Evolutionary conservation across 1,140 invertebrate genomes (phyloP).

Genomic region (Drosophila kepulauana): DNA sequence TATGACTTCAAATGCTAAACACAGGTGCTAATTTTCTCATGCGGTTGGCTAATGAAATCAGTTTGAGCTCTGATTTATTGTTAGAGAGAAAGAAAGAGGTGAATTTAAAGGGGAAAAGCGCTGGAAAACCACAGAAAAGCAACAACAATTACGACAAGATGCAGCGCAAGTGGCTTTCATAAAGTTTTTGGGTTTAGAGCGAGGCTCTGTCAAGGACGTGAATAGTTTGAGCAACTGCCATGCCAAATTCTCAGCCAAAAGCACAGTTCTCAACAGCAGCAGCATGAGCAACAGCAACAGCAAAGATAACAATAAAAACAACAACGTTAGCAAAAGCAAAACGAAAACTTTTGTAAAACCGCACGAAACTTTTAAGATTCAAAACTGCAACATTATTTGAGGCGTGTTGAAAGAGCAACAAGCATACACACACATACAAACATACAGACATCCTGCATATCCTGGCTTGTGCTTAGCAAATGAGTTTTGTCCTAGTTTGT

Average conservation of each 20-base stretch:
- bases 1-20: background rate
- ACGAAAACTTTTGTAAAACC: conserved; percentile 65
- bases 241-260: conserved; percentile 43
- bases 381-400: conserved; percentile 78
- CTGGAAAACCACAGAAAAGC: conserved; percentile 11
- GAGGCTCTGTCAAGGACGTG: conserved; percentile 54
- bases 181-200: conserved; percentile 50
- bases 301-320: conserved; percentile 19
- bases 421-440: conserved; percentile 26
- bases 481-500: conserved; percentile 78
- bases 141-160: conserved; percentile 30
- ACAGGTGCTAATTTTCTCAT: conserved; percentile 75
- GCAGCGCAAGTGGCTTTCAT: conserved; percentile 60
- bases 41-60: conserved; percentile 68
- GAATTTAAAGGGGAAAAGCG: background rate
- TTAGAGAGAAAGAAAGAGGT: background rate
- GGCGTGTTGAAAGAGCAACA: conserved; percentile 61
- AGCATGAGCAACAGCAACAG: conserved; percentile 36
- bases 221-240: conserved; percentile 11
- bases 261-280: conserved; percentile 47
- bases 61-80: conserved; percentile 46
- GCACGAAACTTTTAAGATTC: conserved; percentile 75
- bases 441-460: conserved; percentile 60
- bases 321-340: conserved; percentile 19
- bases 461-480: conserved; percentile 71